Conservation (phyloP, 2,113 vertebrate genomes). For the Chauna torquata region DNA sequence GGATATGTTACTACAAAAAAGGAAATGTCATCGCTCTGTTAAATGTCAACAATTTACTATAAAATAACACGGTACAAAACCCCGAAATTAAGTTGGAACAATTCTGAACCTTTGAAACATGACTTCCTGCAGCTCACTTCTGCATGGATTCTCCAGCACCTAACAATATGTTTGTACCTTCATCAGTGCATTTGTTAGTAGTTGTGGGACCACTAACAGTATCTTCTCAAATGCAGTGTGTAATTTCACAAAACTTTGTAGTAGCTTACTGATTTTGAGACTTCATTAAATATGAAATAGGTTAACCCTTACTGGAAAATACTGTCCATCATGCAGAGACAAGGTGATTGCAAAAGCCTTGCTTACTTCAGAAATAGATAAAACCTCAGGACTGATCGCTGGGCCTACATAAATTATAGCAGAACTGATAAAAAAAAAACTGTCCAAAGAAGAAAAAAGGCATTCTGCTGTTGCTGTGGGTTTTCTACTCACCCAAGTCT, state of each 20-base stretch:
- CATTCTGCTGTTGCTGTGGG: neutral
- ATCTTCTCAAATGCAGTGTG: neutral
- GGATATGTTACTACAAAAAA: constrained; percentile 44
- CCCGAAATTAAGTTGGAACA: neutral
- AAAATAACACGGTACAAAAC: neutral
- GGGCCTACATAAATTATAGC: neutral
- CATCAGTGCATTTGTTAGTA: neutral
- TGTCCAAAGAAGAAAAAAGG: neutral
- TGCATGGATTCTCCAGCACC: neutral
- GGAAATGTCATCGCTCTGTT: constrained; percentile 48
- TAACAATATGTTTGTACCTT: neutral
- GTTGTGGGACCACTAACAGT: neutral
- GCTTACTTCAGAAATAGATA: neutral
- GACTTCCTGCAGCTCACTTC: neutral
- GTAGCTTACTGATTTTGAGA: neutral
- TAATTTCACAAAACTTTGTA: neutral
- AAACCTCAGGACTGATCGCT: neutral
- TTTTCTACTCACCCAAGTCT: neutral
- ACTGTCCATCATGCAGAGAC: neutral
- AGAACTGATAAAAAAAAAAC: neutral
- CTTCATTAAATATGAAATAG: neutral
- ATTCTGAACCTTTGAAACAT: neutral
- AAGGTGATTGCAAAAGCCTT: neutral
- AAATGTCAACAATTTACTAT: constrained; percentile 57
- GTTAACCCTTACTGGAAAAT: neutral